A percentile compares a stretch with the other conserved stretches of the same genome.
Conservation (phyloP, 2,888 invertebrate species). For the Leucophenga montana region DNA sequence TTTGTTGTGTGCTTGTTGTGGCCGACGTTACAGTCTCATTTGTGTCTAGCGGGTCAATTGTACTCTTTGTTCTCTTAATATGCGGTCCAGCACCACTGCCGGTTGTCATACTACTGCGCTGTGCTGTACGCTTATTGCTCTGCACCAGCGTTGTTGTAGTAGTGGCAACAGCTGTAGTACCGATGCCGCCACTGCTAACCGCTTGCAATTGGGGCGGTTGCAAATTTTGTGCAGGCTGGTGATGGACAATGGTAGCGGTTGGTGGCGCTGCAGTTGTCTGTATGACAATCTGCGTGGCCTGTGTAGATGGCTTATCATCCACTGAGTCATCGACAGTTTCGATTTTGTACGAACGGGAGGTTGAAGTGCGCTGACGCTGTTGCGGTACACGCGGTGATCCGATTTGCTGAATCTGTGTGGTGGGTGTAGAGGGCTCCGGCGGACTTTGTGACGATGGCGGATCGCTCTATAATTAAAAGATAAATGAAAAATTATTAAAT, state of each 20-base stretch:
- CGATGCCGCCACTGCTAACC: slow-evolving; percentile 1
- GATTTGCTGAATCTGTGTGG: slow-evolving; percentile 74
- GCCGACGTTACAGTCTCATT: slow-evolving; percentile 74
- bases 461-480: slow-evolving; percentile 76
- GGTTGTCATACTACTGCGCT: slow-evolving; percentile 64
- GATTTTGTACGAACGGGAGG: slow-evolving; percentile 75
- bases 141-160: slow-evolving; percentile 67
- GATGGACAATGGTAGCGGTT: slow-evolving; percentile 64
- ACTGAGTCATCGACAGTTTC: slow-evolving; percentile 78
- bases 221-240: slow-evolving; percentile 50
- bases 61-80: slow-evolving; percentile 68
- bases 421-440: slow-evolving; percentile 79
- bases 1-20: slow-evolving; percentile 54
- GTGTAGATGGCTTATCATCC: slow-evolving; percentile 74
- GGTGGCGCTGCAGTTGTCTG: slow-evolving; percentile 73
- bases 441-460: slow-evolving; percentile 79
- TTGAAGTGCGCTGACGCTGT: slow-evolving; percentile 69
- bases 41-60: slow-evolving; percentile 77
- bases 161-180: slow-evolving; percentile 45
- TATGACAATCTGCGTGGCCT: slow-evolving; percentile 74
- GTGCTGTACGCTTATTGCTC: slow-evolving; percentile 70
- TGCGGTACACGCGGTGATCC: slow-evolving; percentile 69
- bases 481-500: slow-evolving; percentile 40
- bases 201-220: slow-evolving; percentile 58
- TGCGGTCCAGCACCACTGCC: slow-evolving; percentile 60